Evolutionary conservation across 2,113 vertebrate species (phyloP).

Genomic region (Cinclus mexicanus): DNA sequence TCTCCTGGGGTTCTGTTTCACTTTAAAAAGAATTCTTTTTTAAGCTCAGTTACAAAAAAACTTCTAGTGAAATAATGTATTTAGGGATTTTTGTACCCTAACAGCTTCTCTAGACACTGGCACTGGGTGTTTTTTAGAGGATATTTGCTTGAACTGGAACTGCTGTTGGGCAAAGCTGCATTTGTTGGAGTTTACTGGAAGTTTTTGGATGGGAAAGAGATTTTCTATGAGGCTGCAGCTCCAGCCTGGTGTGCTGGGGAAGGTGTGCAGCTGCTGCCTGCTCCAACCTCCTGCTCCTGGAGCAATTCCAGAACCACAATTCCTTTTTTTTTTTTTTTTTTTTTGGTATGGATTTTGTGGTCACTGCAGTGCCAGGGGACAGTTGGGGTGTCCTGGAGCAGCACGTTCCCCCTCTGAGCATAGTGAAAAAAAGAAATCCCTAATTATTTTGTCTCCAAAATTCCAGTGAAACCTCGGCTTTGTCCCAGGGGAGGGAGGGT

Average conservation of each 20-base stretch:
- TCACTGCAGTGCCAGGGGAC: rapidly evolving
- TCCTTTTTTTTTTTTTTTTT: no score
- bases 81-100: not conserved
- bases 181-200: not conserved
- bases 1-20: not conserved
- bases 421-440: not conserved
- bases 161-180: not conserved
- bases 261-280: not conserved
- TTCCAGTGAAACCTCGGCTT: rapidly evolving
- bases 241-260: not conserved
- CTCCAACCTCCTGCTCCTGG: not conserved
- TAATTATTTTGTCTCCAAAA: not conserved
- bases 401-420: rapidly evolving
- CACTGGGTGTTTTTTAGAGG: not conserved
- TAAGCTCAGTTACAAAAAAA: not conserved
- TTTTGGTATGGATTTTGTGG: not conserved
- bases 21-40: not conserved
- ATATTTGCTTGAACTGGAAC: rapidly evolving
- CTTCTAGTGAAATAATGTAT: not conserved
- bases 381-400: not conserved
- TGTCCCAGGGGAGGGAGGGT: not conserved
- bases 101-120: rapidly evolving
- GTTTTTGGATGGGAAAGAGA: not conserved
- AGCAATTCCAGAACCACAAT: not conserved
- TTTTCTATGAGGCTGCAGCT: not conserved